Evolutionary conservation across 2,113 vertebrate species (phyloP), one percentile per base, ranked within the genome.

Genomic region (Emydura subglobosa): DNA sequence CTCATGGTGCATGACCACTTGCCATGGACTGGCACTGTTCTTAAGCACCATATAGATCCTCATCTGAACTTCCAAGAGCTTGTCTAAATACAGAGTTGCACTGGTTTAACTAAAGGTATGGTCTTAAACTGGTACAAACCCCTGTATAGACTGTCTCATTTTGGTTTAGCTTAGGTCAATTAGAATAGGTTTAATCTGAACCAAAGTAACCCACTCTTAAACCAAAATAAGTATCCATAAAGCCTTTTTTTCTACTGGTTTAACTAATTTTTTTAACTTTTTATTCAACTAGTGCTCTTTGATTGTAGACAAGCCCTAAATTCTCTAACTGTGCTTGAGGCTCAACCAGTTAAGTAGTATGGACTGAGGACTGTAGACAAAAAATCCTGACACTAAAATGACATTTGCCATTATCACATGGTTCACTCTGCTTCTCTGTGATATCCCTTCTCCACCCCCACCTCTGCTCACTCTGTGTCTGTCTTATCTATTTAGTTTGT

Each of bases 111-210:
- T 82, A 91, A 80, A 79, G 86, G 54, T 1, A 0, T 5, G 17
- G 31, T 47, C 76, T 85, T 57, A 86, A 90, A 85, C 88, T 74
- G 47, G 4, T 85, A n/a, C n/a, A 19, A 54, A 49, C 76, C 47
- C 51, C 39, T 87, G 54, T 55, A 24, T 44, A 59, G 59, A 57
- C 24, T 3, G 79, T 86, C 49, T 6, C 51, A 49, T 87, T 94
- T 91, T 86, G 87, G 72, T 42, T 82, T 93, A 86, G 83, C 83
- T 95, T 83, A 85, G 90, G 68, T 72, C n/a, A 91, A 68, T 0
- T 3, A 85, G 85, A 90, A 24, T 61, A 34, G 55, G 51, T 88
- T 91, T 81, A 90, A 92, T 86, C 81, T 90, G 47, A 87, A 89
- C 49, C 86, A 76, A 49, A 90, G 55, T 1, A 1, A 97, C 39